Percentiles rank a stretch among this genome's conserved stretches.
phyloP scores from a whole-genome alignment of 1,140 invertebrate species.

The Procambarus clarkii region DNA sequence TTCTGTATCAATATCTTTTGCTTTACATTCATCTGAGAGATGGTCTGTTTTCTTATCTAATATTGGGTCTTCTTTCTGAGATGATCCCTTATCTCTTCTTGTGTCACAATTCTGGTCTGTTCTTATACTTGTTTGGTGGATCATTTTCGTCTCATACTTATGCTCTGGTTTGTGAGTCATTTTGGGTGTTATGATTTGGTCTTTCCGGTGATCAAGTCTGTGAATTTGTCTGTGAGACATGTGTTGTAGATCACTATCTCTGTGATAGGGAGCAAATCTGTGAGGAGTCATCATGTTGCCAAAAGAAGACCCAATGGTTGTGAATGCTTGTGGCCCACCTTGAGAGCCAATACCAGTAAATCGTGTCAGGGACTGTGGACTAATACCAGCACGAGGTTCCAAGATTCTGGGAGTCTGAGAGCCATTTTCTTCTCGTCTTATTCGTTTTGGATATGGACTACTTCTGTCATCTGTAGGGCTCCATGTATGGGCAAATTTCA shows the following conservation, averaged over 20 bases:
- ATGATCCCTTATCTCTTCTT: neutral
- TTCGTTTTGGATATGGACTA: conserved; percentile 18
- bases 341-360: neutral
- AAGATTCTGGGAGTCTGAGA: conserved; percentile 16
- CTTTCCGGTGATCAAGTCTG: conserved; percentile 11
- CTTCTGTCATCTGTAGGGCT: conserved; percentile 27
- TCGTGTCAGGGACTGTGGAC: conserved; percentile 15
- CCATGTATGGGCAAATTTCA: conserved; percentile 31
- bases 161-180: neutral
- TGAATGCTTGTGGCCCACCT: conserved; percentile 4
- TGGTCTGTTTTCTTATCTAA: neutral
- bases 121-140: conserved; percentile 12
- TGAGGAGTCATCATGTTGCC: conserved; percentile 19
- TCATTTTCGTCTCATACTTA: conserved; percentile 12
- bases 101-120: neutral
- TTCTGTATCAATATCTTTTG: conserved; percentile 3
- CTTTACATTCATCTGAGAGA: neutral
- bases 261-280: conserved; percentile 26
- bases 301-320: conserved; percentile 9
- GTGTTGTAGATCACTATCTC: neutral
- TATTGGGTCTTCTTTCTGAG: conserved; percentile 7
- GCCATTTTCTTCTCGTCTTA: conserved; percentile 31
- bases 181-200: conserved; percentile 5
- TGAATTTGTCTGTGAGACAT: neutral
- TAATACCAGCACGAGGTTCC: conserved; percentile 16